Conservation (phyloP, 2,797 vertebrate genomes). For the Anabacerthia variegaticeps region DNA sequence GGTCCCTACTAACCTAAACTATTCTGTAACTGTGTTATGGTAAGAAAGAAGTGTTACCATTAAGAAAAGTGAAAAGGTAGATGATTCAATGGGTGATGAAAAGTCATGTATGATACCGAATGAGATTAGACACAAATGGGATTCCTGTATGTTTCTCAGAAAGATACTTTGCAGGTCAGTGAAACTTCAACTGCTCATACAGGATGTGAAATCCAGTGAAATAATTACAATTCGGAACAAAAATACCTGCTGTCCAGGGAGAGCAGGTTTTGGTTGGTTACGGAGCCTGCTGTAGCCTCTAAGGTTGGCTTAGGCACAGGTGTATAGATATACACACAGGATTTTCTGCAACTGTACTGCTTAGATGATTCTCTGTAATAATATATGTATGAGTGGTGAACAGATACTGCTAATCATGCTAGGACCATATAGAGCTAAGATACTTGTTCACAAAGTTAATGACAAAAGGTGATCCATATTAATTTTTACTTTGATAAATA, state of each 20-base stretch:
- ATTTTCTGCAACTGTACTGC: not conserved
- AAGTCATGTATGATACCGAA: not conserved
- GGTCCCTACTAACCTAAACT: not conserved
- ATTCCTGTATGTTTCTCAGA: not conserved
- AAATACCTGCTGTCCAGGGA: not conserved
- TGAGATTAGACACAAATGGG: not conserved
- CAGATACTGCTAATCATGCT: not conserved
- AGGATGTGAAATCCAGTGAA: not conserved
- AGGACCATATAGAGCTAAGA: not conserved
- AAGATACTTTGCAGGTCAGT: not conserved
- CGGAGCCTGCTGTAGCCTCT: not conserved
- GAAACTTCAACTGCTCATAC: not conserved
- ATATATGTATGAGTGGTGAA: not conserved
- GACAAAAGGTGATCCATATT: not conserved
- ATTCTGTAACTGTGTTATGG: not conserved
- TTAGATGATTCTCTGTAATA: not conserved
- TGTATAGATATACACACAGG: not conserved
- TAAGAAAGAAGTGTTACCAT: not conserved
- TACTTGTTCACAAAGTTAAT: not conserved
- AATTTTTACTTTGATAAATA: not conserved
- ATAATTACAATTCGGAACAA: not conserved
- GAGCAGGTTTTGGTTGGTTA: not conserved
- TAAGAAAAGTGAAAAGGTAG: not conserved
- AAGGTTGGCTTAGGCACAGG: not conserved
- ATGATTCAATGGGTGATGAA: not conserved